Conservation (phyloP, 2,797 vertebrate genomes). For the Arctocebus calabarensis region DNA sequence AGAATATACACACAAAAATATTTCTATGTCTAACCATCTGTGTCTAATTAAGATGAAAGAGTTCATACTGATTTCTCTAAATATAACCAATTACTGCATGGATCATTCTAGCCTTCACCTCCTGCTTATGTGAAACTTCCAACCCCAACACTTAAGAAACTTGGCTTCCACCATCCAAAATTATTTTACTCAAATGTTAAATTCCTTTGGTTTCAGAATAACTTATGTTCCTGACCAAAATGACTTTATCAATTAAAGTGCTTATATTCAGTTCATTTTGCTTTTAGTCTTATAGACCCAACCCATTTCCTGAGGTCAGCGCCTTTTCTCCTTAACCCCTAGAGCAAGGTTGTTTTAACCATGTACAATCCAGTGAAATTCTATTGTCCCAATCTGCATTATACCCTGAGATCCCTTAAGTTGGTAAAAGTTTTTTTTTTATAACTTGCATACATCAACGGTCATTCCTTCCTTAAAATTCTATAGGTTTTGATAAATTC, state of each 20-base stretch:
- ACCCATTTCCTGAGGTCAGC: background rate
- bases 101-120: background rate
- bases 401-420: background rate
- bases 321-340: background rate
- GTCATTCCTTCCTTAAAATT: background rate
- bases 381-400: background rate
- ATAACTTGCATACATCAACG: background rate
- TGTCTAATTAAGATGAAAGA: background rate
- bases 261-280: background rate
- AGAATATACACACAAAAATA: background rate
- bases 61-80: conserved; percentile 7
- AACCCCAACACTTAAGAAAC: background rate
- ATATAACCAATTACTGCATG: background rate
- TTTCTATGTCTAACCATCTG: background rate
- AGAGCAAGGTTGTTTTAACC: background rate
- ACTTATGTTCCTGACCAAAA: background rate
- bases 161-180: background rate
- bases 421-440: background rate
- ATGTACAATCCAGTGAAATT: background rate
- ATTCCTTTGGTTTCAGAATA: background rate
- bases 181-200: background rate
- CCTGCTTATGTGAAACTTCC: background rate
- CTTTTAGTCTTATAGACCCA: background rate
- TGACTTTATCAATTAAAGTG: background rate
- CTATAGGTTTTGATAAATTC: background rate